Conservation (phyloP, 2,797 vertebrate genomes). For the Darevskia nairensis region DNA sequence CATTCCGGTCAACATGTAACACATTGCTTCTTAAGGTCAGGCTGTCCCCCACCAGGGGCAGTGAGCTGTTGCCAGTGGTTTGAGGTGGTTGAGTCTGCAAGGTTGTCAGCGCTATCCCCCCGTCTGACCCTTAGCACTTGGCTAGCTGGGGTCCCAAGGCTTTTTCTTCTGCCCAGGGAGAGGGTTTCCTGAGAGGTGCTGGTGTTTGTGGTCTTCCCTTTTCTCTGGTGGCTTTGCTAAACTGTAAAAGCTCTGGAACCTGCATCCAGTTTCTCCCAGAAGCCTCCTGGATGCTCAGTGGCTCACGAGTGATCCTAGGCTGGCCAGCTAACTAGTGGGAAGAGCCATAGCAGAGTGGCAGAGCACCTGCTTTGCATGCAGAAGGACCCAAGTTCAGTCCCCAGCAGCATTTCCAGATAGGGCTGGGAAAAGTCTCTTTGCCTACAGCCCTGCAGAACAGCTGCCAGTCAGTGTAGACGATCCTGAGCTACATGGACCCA, state of each 20-base stretch:
- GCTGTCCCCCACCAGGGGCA: neutral
- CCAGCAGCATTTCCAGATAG: too few species aligned
- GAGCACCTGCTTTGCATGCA: too few species aligned
- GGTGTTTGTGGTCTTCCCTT: neutral
- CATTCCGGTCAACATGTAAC: slow-evolving; percentile 62
- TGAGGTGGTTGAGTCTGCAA: neutral
- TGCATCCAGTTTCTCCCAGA: neutral
- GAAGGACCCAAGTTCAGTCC: too few species aligned
- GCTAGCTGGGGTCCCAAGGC: neutral
- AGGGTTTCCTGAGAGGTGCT: slow-evolving; percentile 1
- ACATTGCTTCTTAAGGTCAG: slow-evolving; percentile 29
- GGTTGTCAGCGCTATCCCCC: neutral
- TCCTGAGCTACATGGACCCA: too few species aligned
- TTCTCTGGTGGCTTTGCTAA: slow-evolving; percentile 1
- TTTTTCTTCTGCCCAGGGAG: neutral
- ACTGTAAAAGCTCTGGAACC: neutral
- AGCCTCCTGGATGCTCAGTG: fast-evolving
- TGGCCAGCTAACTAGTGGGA: neutral
- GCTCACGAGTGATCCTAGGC: neutral
- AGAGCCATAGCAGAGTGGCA: too few species aligned
- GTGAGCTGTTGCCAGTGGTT: neutral
- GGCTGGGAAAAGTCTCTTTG: too few species aligned
- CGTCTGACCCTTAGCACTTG: neutral
- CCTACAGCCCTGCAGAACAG: too few species aligned
- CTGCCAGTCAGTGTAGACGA: too few species aligned